phyloP scores from a whole-genome alignment of 2,113 vertebrate genomes.

The Laticauda laticaudata region DNA sequence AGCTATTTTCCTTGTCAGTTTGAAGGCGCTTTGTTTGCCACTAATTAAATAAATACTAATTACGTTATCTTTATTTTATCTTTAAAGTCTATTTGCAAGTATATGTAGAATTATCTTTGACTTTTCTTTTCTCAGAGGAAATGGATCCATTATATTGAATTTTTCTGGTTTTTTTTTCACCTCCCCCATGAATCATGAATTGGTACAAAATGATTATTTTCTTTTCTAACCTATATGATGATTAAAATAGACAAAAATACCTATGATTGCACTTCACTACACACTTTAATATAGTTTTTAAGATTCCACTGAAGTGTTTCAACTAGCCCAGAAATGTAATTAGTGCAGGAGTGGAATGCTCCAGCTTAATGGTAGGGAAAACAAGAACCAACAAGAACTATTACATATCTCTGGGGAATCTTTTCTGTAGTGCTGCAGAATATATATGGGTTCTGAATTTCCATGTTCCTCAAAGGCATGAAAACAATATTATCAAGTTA shows the following conservation, averaged over 20 bases:
- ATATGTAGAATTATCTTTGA: neutral
- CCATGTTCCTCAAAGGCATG: constrained; percentile 20
- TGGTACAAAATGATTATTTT: neutral
- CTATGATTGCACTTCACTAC: neutral
- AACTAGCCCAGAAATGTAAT: constrained; percentile 35
- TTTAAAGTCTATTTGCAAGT: neutral
- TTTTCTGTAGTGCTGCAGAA: neutral
- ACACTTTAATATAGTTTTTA: constrained; percentile 22
- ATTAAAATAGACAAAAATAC: neutral
- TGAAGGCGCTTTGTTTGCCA: neutral
- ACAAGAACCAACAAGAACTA: constrained; percentile 28
- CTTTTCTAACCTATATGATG: neutral
- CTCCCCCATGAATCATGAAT: neutral
- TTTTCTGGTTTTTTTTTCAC: neutral
- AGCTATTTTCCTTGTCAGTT: neutral
- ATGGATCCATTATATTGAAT: neutral
- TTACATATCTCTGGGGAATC: neutral
- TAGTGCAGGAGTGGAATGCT: constrained; percentile 12
- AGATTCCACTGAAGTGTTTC: constrained; percentile 29
- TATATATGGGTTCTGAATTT: neutral
- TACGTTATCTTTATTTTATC: neutral
- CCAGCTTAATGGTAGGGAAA: constrained; percentile 1
- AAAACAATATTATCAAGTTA: neutral
- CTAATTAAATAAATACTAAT: neutral
- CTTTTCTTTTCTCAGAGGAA: neutral